Evolutionary conservation across 2,113 vertebrate species (phyloP).

Genomic region (Cheilinus undulatus): DNA sequence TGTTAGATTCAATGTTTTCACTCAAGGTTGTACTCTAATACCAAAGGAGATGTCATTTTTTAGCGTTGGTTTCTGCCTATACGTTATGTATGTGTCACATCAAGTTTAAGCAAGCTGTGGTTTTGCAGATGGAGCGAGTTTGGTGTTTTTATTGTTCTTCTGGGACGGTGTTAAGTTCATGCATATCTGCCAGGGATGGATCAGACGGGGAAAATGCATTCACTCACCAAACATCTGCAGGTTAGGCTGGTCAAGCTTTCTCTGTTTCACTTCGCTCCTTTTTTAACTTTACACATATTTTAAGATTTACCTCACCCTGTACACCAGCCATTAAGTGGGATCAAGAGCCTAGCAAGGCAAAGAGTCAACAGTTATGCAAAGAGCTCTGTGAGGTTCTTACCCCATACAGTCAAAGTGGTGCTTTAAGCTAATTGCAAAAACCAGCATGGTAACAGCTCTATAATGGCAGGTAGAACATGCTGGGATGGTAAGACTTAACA

Average conservation of each 20-base stretch:
- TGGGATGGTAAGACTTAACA: too few species aligned
- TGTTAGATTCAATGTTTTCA: constrained; percentile 34
- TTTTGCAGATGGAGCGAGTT: constrained; percentile 9
- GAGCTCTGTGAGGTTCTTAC: neutral
- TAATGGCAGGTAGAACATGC: too few species aligned
- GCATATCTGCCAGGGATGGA: constrained; percentile 15
- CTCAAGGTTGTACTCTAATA: constrained; percentile 17
- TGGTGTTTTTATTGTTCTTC: neutral
- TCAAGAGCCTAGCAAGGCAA: neutral
- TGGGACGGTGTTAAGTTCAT: constrained; percentile 3
- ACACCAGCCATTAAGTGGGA: too few species aligned
- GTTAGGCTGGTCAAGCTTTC: neutral
- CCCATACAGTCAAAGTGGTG: neutral
- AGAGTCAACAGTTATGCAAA: neutral
- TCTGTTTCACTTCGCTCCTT: too few species aligned
- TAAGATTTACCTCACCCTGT: too few species aligned
- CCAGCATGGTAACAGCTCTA: neutral
- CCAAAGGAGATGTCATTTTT: constrained; percentile 11
- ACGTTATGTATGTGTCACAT: constrained; percentile 31
- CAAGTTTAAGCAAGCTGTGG: constrained; percentile 28
- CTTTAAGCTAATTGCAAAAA: neutral
- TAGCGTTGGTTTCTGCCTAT: constrained; percentile 19
- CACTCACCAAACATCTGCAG: neutral
- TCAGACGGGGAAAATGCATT: constrained; percentile 14
- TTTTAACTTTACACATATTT: too few species aligned